These are phyloP conservation scores for Enteromius treurensis DNA, from an alignment of 2,797 vertebrate species.

Conservation along the genomic window DNA sequence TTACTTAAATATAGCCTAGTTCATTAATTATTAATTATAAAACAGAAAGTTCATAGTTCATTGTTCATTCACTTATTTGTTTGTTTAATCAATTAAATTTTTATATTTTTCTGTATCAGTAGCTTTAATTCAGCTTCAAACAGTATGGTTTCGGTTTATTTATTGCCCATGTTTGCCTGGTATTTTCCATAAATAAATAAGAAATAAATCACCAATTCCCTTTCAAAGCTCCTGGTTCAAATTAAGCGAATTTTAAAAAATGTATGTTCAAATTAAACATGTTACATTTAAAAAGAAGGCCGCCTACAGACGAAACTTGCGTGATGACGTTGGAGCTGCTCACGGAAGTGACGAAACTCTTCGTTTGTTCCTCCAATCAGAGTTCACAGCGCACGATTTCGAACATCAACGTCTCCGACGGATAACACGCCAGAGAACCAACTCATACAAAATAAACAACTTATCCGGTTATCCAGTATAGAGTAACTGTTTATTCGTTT, in stretches of 20 bases:
- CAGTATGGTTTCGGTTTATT: background rate
- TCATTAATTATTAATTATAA: background rate
- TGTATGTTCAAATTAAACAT: background rate
- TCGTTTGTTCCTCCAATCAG: conserved; percentile 12
- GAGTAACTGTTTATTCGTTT: background rate
- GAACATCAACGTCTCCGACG: background rate
- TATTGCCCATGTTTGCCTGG: background rate
- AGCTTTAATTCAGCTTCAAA: background rate
- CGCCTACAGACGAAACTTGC: background rate
- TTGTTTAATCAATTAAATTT: background rate
- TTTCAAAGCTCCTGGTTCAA: background rate
- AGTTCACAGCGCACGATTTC: conserved; percentile 28
- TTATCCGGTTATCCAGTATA: too few relatives aligned
- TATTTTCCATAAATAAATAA: background rate
- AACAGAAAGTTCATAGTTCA: background rate
- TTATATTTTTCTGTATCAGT: background rate
- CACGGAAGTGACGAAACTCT: background rate
- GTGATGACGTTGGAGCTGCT: background rate
- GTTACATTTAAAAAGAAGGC: too few relatives aligned
- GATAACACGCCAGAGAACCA: too few relatives aligned
- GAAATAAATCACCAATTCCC: background rate
- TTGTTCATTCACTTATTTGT: background rate
- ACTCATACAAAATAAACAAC: background rate
- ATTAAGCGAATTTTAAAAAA: background rate
- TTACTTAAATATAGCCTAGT: background rate